These are phyloP conservation scores for Gymnoscelis rufifasciata DNA, from an alignment of 2,888 invertebrate genomes.

Conservation along the genomic window DNA sequence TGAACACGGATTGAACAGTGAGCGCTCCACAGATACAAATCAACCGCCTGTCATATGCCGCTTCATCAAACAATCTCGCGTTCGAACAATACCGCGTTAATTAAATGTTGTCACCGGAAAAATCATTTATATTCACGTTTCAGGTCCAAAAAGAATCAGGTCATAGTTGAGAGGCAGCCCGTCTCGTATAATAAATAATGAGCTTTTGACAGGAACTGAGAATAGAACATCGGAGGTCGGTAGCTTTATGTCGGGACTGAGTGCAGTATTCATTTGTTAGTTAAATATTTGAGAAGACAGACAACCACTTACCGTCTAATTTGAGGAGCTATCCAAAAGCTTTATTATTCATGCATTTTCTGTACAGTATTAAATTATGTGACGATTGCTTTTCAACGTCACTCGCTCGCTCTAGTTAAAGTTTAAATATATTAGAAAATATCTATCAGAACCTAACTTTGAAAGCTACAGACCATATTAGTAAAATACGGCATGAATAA, in stretches of 20 bases:
- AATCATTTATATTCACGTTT: slow-evolving; percentile 12
- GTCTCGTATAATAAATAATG: slow-evolving; percentile 4
- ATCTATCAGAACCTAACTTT: no score
- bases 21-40: background rate
- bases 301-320: background rate
- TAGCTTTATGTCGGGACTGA: background rate
- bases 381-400: no score
- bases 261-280: background rate
- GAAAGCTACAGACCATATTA: no score
- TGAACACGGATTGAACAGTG: background rate
- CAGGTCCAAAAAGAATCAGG: slow-evolving; percentile 11
- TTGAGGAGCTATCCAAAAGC: no score
- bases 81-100: slow-evolving; percentile 18
- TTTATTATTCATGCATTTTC: no score
- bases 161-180: slow-evolving; percentile 8
- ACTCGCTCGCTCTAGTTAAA: no score
- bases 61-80: slow-evolving; percentile 13
- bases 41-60: background rate
- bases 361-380: no score
- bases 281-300: background rate
- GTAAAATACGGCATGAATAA: no score
- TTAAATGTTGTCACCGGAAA: slow-evolving; percentile 19
- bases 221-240: slow-evolving; percentile 5
- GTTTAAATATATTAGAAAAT: no score
- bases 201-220: slow-evolving; percentile 2